Base-by-base conservation (phyloP, 1,140 invertebrate genomes). In the Brevipalpus yothersi region DNA sequence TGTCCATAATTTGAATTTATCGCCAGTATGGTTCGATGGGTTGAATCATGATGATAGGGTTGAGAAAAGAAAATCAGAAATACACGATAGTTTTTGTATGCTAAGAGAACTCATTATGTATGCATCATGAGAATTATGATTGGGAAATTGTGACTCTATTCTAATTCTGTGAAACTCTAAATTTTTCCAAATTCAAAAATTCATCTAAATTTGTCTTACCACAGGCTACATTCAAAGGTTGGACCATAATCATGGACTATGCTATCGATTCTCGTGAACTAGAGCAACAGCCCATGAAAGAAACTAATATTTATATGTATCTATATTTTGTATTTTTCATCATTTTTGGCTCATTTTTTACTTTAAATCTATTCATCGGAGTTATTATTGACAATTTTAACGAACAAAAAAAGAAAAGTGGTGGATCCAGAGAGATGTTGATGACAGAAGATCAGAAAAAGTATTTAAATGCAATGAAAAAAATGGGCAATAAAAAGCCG, bases 391-490 rank as follows among this genome's bases (percentile, higher is more conserved):
- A 95, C 72, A 93, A 94, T 75, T 95, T 94, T 74, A 97, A 97
- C 74, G 88, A 94, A 75, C 92, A 96, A 74, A 97, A 97, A 79
- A 96, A 96, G 75, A 95, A 95, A 76, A 86, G 87, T 68, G 93
- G 93, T 69, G 92, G 91, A 65, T 95, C 91, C 63, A 77, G 97
- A 54, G 92, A 96, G 73, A 92, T 96, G 88, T 96, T 97, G 77
- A 96, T 97, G 92, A 96, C 92, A 64, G 92, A 97, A 73, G 91
- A 96, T 76, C 93, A 97, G 75, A 97, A 96, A 79, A 97, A 96
- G 76, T 97, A 97, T 74, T 97, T 96, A 76, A 94, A 93, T 73
- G 92, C 92, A 58, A 97, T 97, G 93, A 97, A 97, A 74, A 94
- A 95, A 75, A 95, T 97, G 89, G 87, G 89, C 65, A 90, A 85